These are phyloP conservation scores for Anolis apletophallus DNA, from an alignment of 2,797 vertebrate genomes.

Conservation along the genomic window DNA sequence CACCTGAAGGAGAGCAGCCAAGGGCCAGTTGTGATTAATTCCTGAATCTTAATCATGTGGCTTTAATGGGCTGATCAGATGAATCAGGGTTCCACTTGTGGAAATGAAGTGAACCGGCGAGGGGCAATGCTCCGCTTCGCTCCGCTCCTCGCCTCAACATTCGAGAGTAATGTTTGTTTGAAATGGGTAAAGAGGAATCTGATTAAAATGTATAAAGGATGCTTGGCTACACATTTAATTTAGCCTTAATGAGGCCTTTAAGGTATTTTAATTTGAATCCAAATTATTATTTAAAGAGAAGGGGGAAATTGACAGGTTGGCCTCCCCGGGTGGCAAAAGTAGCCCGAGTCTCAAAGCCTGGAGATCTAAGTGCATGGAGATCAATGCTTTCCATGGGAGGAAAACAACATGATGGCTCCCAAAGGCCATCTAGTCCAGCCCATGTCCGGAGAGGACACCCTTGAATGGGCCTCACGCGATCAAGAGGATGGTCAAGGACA, in stretches of 20 bases:
- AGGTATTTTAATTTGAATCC: slow-evolving; percentile 46
- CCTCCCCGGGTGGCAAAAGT: slow-evolving; percentile 12
- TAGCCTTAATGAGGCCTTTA: slow-evolving; percentile 53
- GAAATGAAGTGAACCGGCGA: slow-evolving; percentile 11
- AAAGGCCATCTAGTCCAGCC: too few species aligned
- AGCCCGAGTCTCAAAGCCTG: slow-evolving; percentile 17
- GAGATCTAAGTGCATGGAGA: neutral
- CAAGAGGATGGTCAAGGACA: too few species aligned
- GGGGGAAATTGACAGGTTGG: slow-evolving; percentile 22
- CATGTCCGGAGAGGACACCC: too few species aligned
- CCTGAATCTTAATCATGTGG: neutral
- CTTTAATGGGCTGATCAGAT: neutral
- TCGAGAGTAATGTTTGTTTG: slow-evolving; percentile 28
- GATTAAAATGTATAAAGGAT: slow-evolving; percentile 45
- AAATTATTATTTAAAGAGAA: slow-evolving; percentile 41
- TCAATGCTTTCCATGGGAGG: neutral
- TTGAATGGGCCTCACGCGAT: too few species aligned
- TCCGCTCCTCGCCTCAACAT: slow-evolving; percentile 25
- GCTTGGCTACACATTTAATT: slow-evolving; percentile 49
- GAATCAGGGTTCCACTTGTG: neutral
- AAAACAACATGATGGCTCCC: neutral
- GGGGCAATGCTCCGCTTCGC: neutral
- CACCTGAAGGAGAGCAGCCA: neutral
- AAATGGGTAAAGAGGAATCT: slow-evolving; percentile 28
- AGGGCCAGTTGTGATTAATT: neutral